These are phyloP conservation scores for Eucidaris tribuloides DNA, from an alignment of 35 echinoderm and acorn worm genomes.

Conservation along the genomic window DNA sequence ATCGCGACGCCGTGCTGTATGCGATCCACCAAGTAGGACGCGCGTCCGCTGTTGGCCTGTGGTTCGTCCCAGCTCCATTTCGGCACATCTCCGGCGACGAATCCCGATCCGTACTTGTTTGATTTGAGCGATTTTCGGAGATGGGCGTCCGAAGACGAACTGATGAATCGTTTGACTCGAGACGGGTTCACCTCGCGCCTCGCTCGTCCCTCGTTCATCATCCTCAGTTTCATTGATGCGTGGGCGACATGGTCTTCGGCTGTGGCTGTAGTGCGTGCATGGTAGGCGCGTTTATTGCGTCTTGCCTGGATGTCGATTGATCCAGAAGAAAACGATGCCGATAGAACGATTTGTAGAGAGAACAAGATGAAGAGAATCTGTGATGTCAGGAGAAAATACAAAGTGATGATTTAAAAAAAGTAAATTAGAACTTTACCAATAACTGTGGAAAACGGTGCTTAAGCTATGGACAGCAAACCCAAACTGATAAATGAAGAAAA, in stretches of 20 bases:
- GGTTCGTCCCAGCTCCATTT: too few relatives aligned
- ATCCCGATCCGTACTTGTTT: background rate
- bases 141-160: background rate
- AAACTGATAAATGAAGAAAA: too few relatives aligned
- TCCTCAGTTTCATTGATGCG: constrained; percentile 1
- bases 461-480: too few relatives aligned
- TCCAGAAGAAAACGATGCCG: too few relatives aligned
- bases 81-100: too few relatives aligned
- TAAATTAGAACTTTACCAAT: too few relatives aligned
- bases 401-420: too few relatives aligned
- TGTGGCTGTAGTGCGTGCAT: constrained; percentile 3
- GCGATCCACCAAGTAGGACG: background rate
- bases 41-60: background rate
- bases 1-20: background rate
- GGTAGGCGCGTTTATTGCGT: background rate
- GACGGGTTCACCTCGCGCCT: background rate
- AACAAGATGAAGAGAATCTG: too few relatives aligned
- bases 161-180: background rate
- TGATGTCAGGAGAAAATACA: too few relatives aligned
- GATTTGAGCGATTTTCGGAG: background rate
- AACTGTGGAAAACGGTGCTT: too few relatives aligned
- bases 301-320: too few relatives aligned
- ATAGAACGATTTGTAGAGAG: too few relatives aligned
- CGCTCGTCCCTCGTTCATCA: constrained; percentile 16
- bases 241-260: constrained; percentile 12